Percentiles rank a stretch among this genome's conserved stretches.
Evolutionary conservation across 2,797 vertebrate species (phyloP).

Genomic region (Taeniopygia guttata): DNA sequence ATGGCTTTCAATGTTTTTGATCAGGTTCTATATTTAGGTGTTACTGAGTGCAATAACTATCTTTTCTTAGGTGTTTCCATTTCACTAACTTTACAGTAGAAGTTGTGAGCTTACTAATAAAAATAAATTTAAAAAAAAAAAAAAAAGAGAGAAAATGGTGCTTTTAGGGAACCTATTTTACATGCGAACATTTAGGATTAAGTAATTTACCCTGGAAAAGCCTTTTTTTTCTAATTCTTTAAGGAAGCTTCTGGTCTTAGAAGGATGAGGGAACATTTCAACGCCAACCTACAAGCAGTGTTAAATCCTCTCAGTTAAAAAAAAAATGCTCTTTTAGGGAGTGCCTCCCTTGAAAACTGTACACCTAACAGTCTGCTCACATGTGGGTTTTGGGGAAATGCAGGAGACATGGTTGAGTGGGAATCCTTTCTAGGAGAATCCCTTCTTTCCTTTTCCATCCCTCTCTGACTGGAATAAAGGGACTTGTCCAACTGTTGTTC

Average conservation of each 20-base stretch:
- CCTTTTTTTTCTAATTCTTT: not conserved
- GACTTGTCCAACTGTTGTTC: not conserved
- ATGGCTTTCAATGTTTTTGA: not conserved
- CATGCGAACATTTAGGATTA: not conserved
- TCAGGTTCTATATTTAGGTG: not conserved
- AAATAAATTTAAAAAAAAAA: not conserved
- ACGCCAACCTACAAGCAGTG: accelerated
- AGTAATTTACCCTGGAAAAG: not conserved
- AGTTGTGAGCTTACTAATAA: not conserved
- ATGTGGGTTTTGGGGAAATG: not conserved
- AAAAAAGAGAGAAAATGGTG: not conserved
- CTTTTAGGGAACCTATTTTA: not conserved
- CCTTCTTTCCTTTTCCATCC: not conserved
- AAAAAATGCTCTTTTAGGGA: not conserved
- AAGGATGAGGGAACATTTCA: not conserved
- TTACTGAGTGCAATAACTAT: not conserved
- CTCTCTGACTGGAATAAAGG: not conserved
- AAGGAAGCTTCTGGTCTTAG: not conserved
- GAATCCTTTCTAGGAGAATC: not conserved
- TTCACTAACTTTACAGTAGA: not conserved
- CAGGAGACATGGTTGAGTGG: accelerated
- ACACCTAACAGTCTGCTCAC: not conserved
- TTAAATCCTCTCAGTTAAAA: not conserved
- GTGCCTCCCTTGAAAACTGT: not conserved
- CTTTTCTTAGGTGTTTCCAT: not conserved